Evolutionary conservation across 2,113 vertebrate genomes (phyloP), one percentile per base, ranked within the genome.

Genomic region (Aptenodytes patagonicus): DNA sequence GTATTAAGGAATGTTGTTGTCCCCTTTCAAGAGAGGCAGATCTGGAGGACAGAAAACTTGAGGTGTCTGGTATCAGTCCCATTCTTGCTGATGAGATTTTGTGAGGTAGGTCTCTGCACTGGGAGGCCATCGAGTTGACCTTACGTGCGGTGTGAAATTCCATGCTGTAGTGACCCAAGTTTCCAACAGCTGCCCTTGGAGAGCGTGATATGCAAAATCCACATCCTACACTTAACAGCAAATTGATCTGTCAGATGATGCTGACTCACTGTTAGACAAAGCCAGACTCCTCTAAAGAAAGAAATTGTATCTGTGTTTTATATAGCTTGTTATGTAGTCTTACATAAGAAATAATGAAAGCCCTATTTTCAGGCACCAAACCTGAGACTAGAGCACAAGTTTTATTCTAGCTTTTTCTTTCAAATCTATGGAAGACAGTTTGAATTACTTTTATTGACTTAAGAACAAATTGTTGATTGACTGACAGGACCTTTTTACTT

Each of bases 171-270:
- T 1, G 47, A 91, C 91, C 87, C 77, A 87, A 91, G 93, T 94
- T 97, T 96, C 95, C 94, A 96, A 93, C 69, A 95, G 86, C 86
- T 95, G 92, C 95, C 95, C 92, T 89, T 84, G 65, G 72, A 91
- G 83, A 92, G 86, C 10, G 1, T 52, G 88, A 75, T 81, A 84
- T 76, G 80, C 80, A 92, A 94, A 95, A 92, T 97, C 83, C 65
- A 66, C 90, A 92, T 94, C 97, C 95, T 94, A 89, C 83, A 69
- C 92, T 91, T 36, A 31, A 29, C 2, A 65, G 95, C 76, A 95
- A 93, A 97, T 72, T 71, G 86, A 92, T 95, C 92, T 92, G 91
- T 95, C 96, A 95, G 83, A 28, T 94, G 94, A 89, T 94, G 83
- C 92, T 95, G 95, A 95, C 90, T 97, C 86, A 92, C 54, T 93